Conservation (phyloP, 2,113 vertebrate genomes). For the Crotalus helleri region DNA sequence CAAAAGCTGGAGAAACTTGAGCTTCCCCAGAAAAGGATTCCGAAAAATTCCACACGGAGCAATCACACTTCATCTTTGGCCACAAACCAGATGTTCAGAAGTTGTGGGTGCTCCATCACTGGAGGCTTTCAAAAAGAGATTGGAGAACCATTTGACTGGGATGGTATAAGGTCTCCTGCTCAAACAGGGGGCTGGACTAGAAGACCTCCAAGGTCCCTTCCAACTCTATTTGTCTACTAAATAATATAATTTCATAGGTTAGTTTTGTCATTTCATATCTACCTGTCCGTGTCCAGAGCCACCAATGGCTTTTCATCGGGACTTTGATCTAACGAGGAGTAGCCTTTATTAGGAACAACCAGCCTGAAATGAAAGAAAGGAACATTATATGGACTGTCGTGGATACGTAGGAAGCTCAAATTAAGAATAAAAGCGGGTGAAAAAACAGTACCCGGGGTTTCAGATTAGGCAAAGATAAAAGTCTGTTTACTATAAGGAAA, state of each 20-base stretch:
- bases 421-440: neutral
- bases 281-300: constrained; percentile 99
- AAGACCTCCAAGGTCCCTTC: neutral
- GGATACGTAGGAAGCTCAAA: neutral
- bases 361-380: constrained; percentile 74
- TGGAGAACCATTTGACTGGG: too few relatives aligned
- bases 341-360: constrained; percentile 98
- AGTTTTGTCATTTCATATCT: constrained; percentile 18
- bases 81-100: neutral
- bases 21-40: rapidly evolving
- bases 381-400: constrained; percentile 31
- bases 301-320: constrained; percentile 97
- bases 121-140: neutral
- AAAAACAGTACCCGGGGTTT: neutral
- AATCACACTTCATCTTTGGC: neutral
- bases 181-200: neutral
- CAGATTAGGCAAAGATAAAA: neutral
- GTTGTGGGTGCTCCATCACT: neutral
- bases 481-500: too few relatives aligned
- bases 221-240: neutral
- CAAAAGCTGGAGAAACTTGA: rapidly evolving
- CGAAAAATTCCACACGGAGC: neutral
- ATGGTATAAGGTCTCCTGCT: too few relatives aligned
- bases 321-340: constrained; percentile 97
- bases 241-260: neutral